Evolutionary conservation across 92 coral and sea anemone species (phyloP).

Genomic region (Palythoa grandiflora): DNA sequence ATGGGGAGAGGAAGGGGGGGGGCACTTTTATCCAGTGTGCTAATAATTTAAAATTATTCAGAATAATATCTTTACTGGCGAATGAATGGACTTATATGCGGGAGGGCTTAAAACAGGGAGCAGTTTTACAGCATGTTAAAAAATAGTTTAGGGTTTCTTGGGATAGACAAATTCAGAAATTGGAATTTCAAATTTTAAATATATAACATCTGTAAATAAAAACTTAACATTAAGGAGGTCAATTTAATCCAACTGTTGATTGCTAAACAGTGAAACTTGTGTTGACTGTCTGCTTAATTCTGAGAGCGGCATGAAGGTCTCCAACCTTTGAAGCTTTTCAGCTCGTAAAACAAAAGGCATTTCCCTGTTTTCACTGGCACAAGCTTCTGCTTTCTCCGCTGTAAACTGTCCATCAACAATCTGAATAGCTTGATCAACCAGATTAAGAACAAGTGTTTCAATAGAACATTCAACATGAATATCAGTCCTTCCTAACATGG

Average conservation of each 20-base stretch:
- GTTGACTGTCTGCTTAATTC: constrained; percentile 1
- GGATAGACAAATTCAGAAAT: no score
- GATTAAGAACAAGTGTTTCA: constrained; percentile 68
- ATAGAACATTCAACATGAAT: constrained; percentile 68
- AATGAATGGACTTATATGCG: no score
- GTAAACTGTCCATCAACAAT: constrained; percentile 65
- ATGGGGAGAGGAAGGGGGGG: no score
- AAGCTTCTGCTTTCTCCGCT: constrained; percentile 31
- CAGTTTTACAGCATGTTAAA: no score
- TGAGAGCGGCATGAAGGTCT: not conserved
- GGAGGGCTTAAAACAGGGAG: no score
- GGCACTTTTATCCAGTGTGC: no score
- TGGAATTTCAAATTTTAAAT: no score
- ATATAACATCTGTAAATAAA: no score
- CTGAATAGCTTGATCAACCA: constrained; percentile 71
- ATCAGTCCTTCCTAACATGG: constrained; percentile 55
- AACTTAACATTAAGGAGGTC: not conserved
- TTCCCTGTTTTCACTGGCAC: constrained; percentile 65
- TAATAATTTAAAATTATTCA: no score
- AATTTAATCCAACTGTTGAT: not conserved
- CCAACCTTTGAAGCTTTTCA: constrained; percentile 18
- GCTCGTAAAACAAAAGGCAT: constrained; percentile 61
- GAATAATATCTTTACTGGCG: no score
- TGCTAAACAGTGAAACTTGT: constrained; percentile 17
- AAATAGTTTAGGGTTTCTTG: no score